Base-by-base conservation (phyloP, 2,888 invertebrate genomes). In the Marronus borbonicus region DNA sequence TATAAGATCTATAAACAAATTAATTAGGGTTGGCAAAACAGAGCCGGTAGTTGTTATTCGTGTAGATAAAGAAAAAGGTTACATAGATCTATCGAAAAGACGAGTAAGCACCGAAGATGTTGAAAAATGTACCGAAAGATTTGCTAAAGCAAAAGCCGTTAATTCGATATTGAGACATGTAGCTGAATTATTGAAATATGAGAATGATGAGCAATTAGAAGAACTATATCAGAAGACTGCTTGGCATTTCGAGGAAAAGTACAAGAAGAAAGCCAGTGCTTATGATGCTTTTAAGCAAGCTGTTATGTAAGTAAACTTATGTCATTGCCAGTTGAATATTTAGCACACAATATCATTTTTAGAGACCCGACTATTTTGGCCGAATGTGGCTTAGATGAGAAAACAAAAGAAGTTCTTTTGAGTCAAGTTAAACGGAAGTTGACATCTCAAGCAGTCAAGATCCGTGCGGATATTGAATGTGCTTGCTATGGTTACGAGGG, bases 51-150 rank as follows among this genome's bases (percentile, higher is more conserved):
- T 99, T 66, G 99, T 99, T 78, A 99, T 99, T 88, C 93, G 99
- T 90, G 99, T 99, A 28, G 99, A 99, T 89, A 98, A 98, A 91
- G 98, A 99, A 86, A 99, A 99, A 92, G 99, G 99, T 93, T 99
- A 99, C 89, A 99, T 99, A 88, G 99, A 99, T 93, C 92, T 99
- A 85, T 99, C 99, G 81, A 99, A 99, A 90, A 93, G 99, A 88
- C 93, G 99, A 89, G 99, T 99, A 1, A 98, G 98, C 0, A 95
- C 97, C 0, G 99, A 99, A 89, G 99, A 99, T 89, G 96, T 99
- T 78, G 96, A 97, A 85, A 98, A 98, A 88, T 99, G 99, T 89
- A 99, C 98, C 85, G 99, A 99, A 88, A 93, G 99, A 85, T 99
- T 97, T 89, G 97, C 99, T 3, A 99, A 98, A 90, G 98, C 98